Conservation (phyloP, 2,113 vertebrate species). For the Anoura caudifer region DNA sequence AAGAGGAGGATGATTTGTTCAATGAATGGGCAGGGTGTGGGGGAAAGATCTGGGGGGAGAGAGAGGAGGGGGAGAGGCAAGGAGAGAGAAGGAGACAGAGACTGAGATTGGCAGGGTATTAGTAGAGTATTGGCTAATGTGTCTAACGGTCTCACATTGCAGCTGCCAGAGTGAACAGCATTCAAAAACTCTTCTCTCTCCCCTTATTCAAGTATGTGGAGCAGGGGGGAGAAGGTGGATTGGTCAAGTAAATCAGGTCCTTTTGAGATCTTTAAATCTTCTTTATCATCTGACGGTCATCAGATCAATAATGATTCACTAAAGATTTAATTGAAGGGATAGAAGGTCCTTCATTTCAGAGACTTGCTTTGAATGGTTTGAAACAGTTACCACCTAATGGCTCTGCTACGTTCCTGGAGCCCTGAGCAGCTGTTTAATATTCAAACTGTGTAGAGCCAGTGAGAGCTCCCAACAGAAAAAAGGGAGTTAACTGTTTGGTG, state of each 20-base stretch:
- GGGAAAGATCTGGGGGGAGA: not conserved
- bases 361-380: constrained; percentile 17
- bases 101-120: not conserved
- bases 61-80: not conserved
- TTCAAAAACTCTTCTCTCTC: not conserved
- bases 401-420: constrained; percentile 27
- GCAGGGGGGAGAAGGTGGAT: not conserved
- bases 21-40: not conserved
- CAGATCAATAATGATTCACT: not conserved
- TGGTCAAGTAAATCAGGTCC: not conserved
- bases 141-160: not conserved
- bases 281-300: not conserved
- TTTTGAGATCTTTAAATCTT: constrained; percentile 31
- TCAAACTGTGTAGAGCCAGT: not conserved
- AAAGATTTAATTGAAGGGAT: constrained; percentile 15
- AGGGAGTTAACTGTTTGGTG: constrained; percentile 76
- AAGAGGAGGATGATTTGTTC: not conserved
- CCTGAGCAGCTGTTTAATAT: constrained; percentile 54
- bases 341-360: constrained; percentile 2
- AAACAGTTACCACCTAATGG: constrained; percentile 3
- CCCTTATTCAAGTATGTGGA: not conserved
- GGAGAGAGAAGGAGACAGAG: not conserved
- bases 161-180: not conserved
- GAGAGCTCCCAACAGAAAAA: constrained; percentile 67
- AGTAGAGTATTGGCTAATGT: not conserved